Percentiles rank a stretch among this genome's conserved stretches.
Evolutionary conservation across 2,797 vertebrate species (phyloP).

Genomic region (Dryobates pubescens): DNA sequence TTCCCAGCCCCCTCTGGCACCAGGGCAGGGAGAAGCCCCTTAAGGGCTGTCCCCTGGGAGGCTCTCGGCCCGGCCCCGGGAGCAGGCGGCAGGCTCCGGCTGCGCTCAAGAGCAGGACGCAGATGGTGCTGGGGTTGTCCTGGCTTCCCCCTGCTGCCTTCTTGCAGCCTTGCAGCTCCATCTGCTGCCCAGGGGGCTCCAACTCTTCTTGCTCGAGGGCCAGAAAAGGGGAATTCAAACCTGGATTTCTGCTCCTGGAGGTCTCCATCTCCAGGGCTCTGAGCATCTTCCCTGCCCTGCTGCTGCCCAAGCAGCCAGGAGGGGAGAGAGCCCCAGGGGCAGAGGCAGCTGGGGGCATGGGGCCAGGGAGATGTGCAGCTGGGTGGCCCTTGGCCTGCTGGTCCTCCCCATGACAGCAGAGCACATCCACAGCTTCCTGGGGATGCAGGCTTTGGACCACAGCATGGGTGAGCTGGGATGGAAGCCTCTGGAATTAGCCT

Average conservation of each 20-base stretch:
- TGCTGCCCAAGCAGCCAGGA: background rate
- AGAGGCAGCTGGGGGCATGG: background rate
- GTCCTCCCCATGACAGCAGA: background rate
- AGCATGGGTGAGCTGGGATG: accelerated
- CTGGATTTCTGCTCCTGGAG: background rate
- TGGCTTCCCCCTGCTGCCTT: background rate
- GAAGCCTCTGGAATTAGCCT: background rate
- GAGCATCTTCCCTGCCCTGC: accelerated
- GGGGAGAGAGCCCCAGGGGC: background rate
- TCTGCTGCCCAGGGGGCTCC: background rate
- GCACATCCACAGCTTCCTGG: accelerated
- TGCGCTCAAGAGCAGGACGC: no score
- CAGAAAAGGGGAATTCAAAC: background rate
- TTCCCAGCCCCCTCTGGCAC: background rate
- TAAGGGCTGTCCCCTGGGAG: background rate
- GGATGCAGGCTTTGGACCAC: background rate
- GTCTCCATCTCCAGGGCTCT: background rate
- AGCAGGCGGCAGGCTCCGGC: background rate
- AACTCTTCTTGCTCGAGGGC: background rate
- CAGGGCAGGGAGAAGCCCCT: background rate
- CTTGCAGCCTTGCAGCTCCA: background rate
- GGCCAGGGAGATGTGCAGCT: background rate
- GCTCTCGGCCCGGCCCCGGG: background rate
- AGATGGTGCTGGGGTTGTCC: background rate
- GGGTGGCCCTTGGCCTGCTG: background rate